phyloP scores from a whole-genome alignment of 2,113 vertebrate species.

The Lucifuga dentata region DNA sequence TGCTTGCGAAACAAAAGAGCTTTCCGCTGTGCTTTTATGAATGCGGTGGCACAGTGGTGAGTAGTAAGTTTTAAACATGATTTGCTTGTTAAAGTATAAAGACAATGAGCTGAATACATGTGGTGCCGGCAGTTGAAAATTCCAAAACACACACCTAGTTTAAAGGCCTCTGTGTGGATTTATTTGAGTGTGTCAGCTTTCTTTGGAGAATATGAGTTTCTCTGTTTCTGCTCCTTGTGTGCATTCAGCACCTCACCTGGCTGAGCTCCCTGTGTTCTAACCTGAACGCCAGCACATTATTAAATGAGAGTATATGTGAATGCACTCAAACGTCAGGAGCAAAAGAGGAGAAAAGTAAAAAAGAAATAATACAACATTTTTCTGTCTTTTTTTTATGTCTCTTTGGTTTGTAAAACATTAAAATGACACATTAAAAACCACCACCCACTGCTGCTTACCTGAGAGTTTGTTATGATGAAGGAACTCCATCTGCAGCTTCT shows the following conservation, averaged over 20 bases:
- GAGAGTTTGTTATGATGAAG: conserved; percentile 95
- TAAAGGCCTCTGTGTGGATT: conserved; percentile 40
- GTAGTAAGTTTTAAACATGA: conserved; percentile 46
- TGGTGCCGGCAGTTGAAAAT: conserved; percentile 30
- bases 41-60: conserved; percentile 24
- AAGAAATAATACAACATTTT: too few species aligned
- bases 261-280: not conserved
- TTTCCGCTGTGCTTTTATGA: conserved; percentile 50
- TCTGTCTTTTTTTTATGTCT: too few species aligned
- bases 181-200: not conserved
- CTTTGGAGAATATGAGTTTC: conserved; percentile 20
- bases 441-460: conserved; percentile 76
- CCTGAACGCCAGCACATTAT: too few species aligned
- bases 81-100: conserved; percentile 61
- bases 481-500: conserved; percentile 96
- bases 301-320: too few species aligned
- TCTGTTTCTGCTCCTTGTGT: conserved; percentile 6
- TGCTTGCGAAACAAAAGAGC: not conserved
- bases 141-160: conserved; percentile 41
- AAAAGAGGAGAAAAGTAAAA: too few species aligned
- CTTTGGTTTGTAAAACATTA: too few species aligned
- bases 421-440: too few species aligned
- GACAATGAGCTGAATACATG: conserved; percentile 40
- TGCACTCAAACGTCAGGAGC: too few species aligned
- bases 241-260: conserved; percentile 8